Evolutionary conservation across 2,113 vertebrate genomes (phyloP).

Genomic region (Eretmochelys imbricata): DNA sequence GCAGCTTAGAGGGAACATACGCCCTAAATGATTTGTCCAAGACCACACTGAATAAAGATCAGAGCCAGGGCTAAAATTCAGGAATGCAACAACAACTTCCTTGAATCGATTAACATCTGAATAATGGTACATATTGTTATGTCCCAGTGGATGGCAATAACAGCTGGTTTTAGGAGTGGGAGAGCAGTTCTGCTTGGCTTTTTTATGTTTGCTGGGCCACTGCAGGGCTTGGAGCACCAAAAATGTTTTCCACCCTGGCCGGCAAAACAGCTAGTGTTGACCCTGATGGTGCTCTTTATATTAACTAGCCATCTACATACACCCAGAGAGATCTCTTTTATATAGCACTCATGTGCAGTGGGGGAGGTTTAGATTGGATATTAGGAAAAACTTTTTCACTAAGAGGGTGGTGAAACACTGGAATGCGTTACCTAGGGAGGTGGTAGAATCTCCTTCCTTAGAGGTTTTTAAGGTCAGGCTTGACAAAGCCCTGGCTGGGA

Average conservation of each 20-base stretch:
- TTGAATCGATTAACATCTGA: not conserved
- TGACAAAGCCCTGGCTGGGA: no score
- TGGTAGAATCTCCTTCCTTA: no score
- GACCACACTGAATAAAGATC: slow-evolving; percentile 1
- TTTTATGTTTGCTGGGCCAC: not conserved
- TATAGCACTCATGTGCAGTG: not conserved
- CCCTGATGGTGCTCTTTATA: not conserved
- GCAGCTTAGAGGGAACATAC: no score
- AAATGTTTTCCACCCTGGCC: not conserved
- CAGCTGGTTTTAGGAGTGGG: not conserved
- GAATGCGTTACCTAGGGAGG: no score
- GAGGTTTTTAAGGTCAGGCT: no score
- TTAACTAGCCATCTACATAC: not conserved
- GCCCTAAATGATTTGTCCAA: not conserved
- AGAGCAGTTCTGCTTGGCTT: not conserved
- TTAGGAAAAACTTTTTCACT: no score
- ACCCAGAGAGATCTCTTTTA: not conserved
- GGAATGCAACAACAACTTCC: not conserved
- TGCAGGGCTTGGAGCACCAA: not conserved
- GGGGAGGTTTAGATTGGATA: no score
- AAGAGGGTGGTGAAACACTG: no score
- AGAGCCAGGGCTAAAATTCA: not conserved
- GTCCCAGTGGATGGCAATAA: not conserved
- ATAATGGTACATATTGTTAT: not conserved
- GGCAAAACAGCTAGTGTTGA: not conserved